A percentile compares a stretch with the other conserved stretches of the same genome.
phyloP scores from a whole-genome alignment of 2,797 vertebrate species.

The Parauchenoglanis ngamensis region DNA sequence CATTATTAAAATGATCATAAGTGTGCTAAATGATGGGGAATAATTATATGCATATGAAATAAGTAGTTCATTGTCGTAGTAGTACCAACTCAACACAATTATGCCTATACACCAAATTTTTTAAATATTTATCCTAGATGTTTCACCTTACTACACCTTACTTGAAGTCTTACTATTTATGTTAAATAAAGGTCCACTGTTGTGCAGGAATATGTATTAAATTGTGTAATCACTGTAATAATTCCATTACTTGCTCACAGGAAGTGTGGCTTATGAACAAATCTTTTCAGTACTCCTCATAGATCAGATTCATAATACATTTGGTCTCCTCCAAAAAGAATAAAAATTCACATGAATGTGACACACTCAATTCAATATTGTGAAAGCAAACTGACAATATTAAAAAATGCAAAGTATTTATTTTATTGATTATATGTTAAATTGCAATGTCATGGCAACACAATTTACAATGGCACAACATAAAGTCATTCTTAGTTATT shows the following conservation, averaged over 20 bases:
- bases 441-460: no score
- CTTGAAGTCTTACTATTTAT: neutral
- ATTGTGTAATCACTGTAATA: neutral
- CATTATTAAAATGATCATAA: no score
- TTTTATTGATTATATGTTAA: no score
- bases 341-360: neutral
- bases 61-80: neutral
- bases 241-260: neutral
- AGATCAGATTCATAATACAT: neutral
- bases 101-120: no score
- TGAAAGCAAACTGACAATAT: no score
- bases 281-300: no score
- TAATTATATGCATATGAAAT: neutral
- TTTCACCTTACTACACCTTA: no score
- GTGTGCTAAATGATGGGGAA: neutral
- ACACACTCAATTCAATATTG: no score
- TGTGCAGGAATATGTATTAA: neutral
- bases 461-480: no score
- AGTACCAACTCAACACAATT: neutral
- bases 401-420: no score
- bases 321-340: neutral
- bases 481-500: neutral
- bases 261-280: no score
- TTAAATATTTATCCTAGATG: no score
- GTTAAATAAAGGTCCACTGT: neutral